Base-by-base conservation (phyloP, 2,113 vertebrate species). In the Oplegnathus fasciatus region DNA sequence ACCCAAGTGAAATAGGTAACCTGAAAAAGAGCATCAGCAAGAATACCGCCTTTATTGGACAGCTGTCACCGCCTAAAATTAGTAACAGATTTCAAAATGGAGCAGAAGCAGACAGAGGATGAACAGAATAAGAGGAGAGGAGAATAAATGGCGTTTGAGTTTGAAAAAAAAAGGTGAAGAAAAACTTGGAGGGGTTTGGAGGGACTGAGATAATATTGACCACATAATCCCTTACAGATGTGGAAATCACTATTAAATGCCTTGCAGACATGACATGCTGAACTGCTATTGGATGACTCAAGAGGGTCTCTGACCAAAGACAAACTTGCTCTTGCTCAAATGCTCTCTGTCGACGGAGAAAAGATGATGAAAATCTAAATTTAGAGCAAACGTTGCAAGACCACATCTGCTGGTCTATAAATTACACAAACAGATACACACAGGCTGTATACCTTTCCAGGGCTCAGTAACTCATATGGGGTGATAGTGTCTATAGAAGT, bases 211-310 rank as follows among this genome's bases (percentile, higher is more conserved):
- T 89, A 87, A 88, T 91, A 90, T 86, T 88, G 89, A 92, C 86
- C 91, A 85, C 86, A 88, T 88, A 90, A 92, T 90, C 84, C 86
- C 40, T 85, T 20, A 82, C 91, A 94, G 89, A 92, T 92, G 91
- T 91, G 85, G 34, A 87, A 86, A 90, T 90, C 32, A 14, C 70
- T 74, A 70, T 80, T 76, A 85, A 84, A 89, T 88, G 82, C 73
- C 75, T 72, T 55, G 84, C 74, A 91, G 83, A 84, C 58, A 37
- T 82, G 80, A 84, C 85, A 75, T 68, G 75, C 78, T 72, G 84
- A 85, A 86, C 79, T 78, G 84, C 86, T 83, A 58, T 77, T 72
- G 88, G 77, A 42, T 54, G 80, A 83, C 78, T 84, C 58, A 30
- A 89, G 67, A 55, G 69, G 70, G 78, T 73, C 67, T 69, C 67